Percentiles rank a stretch among this genome's conserved stretches.
phyloP scores from a whole-genome alignment of 2,797 vertebrate genomes.

The Peromyscus eremicus region DNA sequence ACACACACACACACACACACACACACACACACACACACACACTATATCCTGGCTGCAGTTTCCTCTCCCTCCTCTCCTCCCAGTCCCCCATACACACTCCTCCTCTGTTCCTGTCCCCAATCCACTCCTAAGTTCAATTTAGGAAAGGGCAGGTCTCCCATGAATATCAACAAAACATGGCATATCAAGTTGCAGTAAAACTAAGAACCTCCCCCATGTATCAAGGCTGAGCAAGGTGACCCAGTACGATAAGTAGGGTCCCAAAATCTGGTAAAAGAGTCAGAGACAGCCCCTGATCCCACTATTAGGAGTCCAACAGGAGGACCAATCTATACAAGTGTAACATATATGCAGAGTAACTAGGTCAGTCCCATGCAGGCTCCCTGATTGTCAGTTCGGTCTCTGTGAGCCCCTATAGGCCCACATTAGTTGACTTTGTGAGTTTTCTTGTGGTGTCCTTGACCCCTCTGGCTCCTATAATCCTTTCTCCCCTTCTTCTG shows the following conservation, averaged over 20 bases:
- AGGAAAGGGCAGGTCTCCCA: background rate
- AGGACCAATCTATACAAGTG: background rate
- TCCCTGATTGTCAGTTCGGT: background rate
- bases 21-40: background rate
- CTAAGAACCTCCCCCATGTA: background rate
- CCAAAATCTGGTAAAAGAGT: background rate
- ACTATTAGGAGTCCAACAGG: background rate
- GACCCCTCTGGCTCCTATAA: background rate
- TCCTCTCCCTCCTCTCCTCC: background rate
- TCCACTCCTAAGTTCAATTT: background rate
- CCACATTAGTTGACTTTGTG: background rate
- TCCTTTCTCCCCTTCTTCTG: background rate
- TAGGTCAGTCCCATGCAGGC: background rate
- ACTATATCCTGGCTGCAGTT: background rate
- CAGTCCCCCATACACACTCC: background rate
- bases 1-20: background rate
- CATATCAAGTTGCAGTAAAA: background rate
- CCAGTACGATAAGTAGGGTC: background rate
- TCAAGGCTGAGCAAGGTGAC: background rate
- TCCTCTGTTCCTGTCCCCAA: background rate
- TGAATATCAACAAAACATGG: background rate
- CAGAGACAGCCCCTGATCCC: background rate
- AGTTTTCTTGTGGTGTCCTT: background rate
- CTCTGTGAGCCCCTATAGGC: background rate
- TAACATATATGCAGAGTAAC: background rate